Conservation (phyloP, 1,140 invertebrate species). For the Microplitis mediator region DNA sequence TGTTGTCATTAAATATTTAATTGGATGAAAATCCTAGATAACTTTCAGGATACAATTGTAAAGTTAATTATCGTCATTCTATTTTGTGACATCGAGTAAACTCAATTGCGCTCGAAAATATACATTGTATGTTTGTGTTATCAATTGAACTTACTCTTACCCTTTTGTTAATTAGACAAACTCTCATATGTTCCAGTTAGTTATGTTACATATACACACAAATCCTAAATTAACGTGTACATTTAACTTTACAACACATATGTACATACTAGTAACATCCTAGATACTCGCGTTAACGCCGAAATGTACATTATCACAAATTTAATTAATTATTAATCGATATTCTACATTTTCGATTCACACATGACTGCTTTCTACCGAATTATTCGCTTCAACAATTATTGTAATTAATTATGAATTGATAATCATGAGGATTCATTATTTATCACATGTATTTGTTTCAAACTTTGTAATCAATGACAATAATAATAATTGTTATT, state of each 20-base stretch:
- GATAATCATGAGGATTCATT: background rate
- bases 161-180: background rate
- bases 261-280: background rate
- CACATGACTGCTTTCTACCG: background rate
- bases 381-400: background rate
- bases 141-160: background rate
- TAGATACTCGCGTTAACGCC: conserved; percentile 11
- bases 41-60: background rate
- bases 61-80: background rate
- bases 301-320: conserved; percentile 2
- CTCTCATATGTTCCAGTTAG: background rate
- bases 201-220: background rate
- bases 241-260: background rate
- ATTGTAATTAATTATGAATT: background rate
- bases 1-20: background rate
- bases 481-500: too few relatives aligned
- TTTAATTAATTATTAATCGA: conserved; percentile 16
- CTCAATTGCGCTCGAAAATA: too few relatives aligned
- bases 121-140: background rate
- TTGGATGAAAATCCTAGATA: background rate
- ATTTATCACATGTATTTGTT: too few relatives aligned
- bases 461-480: too few relatives aligned
- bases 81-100: background rate
- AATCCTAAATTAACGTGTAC: too few relatives aligned
- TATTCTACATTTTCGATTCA: background rate